Evolutionary conservation across 2,888 invertebrate species (phyloP), one percentile per base, ranked within the genome.

Genomic region (Pilophorus perplexus): DNA sequence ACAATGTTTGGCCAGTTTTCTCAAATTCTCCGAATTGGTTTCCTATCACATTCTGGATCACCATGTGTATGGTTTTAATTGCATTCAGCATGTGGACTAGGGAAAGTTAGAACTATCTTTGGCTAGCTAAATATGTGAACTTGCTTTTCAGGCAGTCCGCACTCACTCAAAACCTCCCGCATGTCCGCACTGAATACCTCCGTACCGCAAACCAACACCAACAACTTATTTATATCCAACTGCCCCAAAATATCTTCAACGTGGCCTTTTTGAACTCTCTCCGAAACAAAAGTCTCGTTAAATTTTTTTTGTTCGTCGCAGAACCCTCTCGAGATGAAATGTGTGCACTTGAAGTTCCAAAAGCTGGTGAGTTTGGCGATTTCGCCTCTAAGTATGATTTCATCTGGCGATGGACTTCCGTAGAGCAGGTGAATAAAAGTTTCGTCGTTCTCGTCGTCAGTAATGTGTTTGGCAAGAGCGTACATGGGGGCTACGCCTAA

Each of bases 271-370:
- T 71, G 72, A 4, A 85, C 72, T 74, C 77, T 81, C 37, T 73
- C 72, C 55, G 70, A 69, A 64, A 75, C 73, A 28, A 85, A 75
- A 50, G 80, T 78, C 76, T 85, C 84, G 22, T 62, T 46, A 12
- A 62, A 62, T 33, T 33, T 62, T n/a, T 62, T 62, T 5, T 62
- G 16, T n/a, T n/a, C 25, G n/a, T 16, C 66, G 14, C 68, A 68
- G 12, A 67, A 42, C 44, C 75, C 76, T 71, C 78, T 76, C 1
- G 80, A 78, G 52, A 89, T 72, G 77, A 82, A 87, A 71, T 87
- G 78, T 46, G 79, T 78, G 71, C 84, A 84, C 16, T 78, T 78
- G 75, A 90, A 90, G 78, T 91, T 91, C 90, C 90, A 90, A 76
- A 79, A 85, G 23, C 79, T 77, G 37, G 78, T 78, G 71, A 83